Base-by-base conservation (phyloP, 2,113 vertebrate species). In the Megalops atlanticus region DNA sequence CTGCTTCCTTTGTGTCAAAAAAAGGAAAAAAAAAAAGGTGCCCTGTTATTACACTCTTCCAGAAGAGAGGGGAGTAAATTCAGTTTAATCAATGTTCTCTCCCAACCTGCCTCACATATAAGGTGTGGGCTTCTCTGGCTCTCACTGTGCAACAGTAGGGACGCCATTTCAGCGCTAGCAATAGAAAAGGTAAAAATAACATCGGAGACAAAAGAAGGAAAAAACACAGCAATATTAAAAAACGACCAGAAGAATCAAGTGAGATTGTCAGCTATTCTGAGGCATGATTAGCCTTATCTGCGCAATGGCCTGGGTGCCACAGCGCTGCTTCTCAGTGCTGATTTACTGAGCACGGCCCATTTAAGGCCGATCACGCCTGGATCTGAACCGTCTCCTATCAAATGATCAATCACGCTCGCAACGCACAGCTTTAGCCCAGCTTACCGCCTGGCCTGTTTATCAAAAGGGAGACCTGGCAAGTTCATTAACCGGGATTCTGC, bases 81-180 rank as follows among this genome's bases (percentile, higher is more conserved):
- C 73, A 24, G 80, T 87, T 90, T 83, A 86, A 88, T 88, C 83
- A 81, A 15, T 73, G 81, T 70, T 82, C 70, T 54, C 35, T 81
- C 85, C 74, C 41, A 70, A 79, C 72, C 76, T 79, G 38, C 39
- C 54, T 38, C 40, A 24, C 47, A 70, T 76, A 74, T n/a, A 80
- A 84, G 80, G 78, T 77, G 71, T 69, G 33, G 35, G 21, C 77
- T 86, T 79, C 86, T 69, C 81, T 81, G 87, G 83, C 83, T 39
- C 58, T 64, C 21, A 64, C 43, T 69, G 54, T 72, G 71, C 38
- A 80, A 82, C 75, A 39, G 74, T 70, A 78, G 81, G 70, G 75
- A 82, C 84, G 74, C 86, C 83, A 87, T 86, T 64, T 85, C 71
- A 54, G 35, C 71, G 45, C 80, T 80, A 43, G 33, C 33, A 86